Conservation (phyloP, 2,888 invertebrate genomes). For the Eupithecia vulgata region DNA sequence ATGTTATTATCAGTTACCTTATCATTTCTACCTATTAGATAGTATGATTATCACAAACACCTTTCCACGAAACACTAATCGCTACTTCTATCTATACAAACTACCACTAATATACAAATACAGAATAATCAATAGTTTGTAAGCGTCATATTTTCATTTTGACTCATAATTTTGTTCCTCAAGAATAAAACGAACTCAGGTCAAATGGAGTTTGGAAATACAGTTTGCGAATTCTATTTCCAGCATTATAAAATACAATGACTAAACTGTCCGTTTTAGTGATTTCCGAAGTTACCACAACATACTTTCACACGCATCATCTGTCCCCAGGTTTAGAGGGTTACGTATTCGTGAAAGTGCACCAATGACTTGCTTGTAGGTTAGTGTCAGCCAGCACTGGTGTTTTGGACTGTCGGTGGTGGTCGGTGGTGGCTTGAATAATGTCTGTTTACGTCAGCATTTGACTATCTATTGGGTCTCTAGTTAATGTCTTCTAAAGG, state of each 20-base stretch:
- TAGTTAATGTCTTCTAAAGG: neutral
- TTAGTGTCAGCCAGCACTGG: constrained; percentile 66
- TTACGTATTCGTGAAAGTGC: constrained; percentile 78
- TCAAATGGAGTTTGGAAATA: neutral
- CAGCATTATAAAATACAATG: neutral
- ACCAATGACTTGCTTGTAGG: constrained; percentile 80
- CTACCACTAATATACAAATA: neutral
- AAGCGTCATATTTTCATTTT: no score
- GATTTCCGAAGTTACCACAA: neutral
- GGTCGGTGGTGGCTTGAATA: neutral
- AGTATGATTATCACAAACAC: constrained; percentile 6
- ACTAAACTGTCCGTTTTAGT: neutral
- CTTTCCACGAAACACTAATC: constrained; percentile 26
- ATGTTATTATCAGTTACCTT: neutral
- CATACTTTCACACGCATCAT: constrained; percentile 42
- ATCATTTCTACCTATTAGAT: constrained; percentile 10
- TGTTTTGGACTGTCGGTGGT: neutral
- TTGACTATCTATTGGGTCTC: neutral
- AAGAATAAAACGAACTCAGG: neutral
- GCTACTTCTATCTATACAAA: neutral
- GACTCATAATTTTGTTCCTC: neutral
- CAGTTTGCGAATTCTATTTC: neutral
- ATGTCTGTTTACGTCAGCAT: neutral
- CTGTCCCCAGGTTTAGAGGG: constrained; percentile 80
- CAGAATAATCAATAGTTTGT: neutral